Evolutionary conservation across 1,140 invertebrate genomes (phyloP).

Genomic region (Nephila pilipes): DNA sequence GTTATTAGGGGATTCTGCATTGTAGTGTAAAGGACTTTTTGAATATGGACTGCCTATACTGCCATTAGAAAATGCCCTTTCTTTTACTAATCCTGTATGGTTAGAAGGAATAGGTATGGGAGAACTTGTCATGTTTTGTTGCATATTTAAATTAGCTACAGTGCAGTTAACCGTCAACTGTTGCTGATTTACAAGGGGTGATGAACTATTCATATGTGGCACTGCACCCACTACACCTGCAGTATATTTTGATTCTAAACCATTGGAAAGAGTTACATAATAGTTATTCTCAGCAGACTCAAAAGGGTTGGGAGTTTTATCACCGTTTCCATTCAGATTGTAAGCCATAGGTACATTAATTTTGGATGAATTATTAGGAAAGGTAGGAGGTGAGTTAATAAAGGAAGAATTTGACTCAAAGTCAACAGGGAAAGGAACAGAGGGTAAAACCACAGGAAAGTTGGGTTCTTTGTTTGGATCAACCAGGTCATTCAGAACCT

Average conservation of each 20-base stretch:
- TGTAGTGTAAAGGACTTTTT: conserved; percentile 51
- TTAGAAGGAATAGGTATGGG: conserved; percentile 67
- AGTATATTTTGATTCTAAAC: not conserved
- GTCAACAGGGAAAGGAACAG: conserved; percentile 72
- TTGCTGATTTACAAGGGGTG: conserved; percentile 16
- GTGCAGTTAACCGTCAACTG: conserved; percentile 18
- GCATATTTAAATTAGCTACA: conserved; percentile 7
- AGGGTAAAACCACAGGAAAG: conserved; percentile 38
- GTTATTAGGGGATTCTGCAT: conserved; percentile 52
- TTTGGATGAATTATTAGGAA: not conserved
- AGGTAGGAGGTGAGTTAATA: not conserved
- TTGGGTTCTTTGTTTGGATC: conserved; percentile 57
- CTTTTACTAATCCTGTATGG: conserved; percentile 4
- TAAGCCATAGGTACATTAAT: not conserved
- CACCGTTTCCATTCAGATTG: conserved; percentile 29
- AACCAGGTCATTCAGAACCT: conserved; percentile 91
- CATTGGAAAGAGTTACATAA: not conserved
- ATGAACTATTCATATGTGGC: not conserved
- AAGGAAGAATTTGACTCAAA: conserved; percentile 37
- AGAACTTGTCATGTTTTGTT: conserved; percentile 60
- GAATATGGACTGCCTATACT: conserved; percentile 68
- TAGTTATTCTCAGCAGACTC: not conserved
- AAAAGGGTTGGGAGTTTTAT: conserved; percentile 38
- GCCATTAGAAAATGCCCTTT: conserved; percentile 58
- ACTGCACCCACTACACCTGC: not conserved